Evolutionary conservation across 2,888 invertebrate genomes (phyloP), one percentile per base, ranked within the genome.

Genomic region (Scaptomyza caliginosa): DNA sequence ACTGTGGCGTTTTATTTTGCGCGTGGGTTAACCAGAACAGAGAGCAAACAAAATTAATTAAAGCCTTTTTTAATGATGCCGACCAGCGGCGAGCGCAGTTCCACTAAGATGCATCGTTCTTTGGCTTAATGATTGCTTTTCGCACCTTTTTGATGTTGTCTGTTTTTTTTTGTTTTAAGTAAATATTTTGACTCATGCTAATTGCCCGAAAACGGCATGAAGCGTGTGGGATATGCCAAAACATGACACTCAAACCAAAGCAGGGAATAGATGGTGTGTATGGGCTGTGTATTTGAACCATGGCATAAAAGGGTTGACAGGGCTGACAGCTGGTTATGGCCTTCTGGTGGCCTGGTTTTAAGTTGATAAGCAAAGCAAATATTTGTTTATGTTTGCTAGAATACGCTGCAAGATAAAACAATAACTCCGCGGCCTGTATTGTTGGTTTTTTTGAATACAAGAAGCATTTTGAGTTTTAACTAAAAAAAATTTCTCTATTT

Each of bases 111-210:
- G 73, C 55, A 48, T 46, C 32, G n/a, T 45, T 13, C 19, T 49
- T 32, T 7, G 45, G 24, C 78, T 62, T 82, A 87, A 82, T 70
- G 81, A 82, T 86, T 86, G 86, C 81, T 87, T 86, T 82, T 82
- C 83, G 86, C 81, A 82, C 88, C 88, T 82, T 71, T 83, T 67
- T 56, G 45, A 40, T 68, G 42, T 66, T 55, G 48, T 50, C 49
- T 46, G 49, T 26, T 13, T 38, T 48, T 36, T 16, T 24, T 49
- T 34, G 77, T 81, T 65, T 81, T 69, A 69, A 66, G 83, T 32
- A 82, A 82, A 82, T 86, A 79, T 88, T 82, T 88, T 86, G 80
- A 87, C 88, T 80, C 73, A 72, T 66, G 56, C 73, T 66, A 77
- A 77, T 66, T 60, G 51, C 19, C 42, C 54, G 43, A 6, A 26